Percentiles rank a stretch among this genome's conserved stretches.
Conservation (phyloP, 2,888 invertebrate genomes). For the Rotaria magnacalcarata region DNA sequence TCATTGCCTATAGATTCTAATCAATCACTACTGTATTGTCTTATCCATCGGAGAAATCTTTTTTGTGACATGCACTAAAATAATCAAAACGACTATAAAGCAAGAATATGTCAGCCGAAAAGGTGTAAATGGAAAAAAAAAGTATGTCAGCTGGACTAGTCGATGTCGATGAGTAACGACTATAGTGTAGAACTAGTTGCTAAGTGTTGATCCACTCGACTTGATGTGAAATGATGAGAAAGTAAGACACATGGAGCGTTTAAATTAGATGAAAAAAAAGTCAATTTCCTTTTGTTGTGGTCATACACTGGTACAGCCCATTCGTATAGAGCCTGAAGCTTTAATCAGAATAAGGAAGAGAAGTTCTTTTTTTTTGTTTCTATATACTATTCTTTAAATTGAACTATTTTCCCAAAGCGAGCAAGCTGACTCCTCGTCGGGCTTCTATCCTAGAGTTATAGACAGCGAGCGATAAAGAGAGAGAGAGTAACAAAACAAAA, state of each 20-base stretch:
- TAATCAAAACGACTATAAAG: background rate
- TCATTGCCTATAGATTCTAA: background rate
- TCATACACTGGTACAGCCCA: background rate
- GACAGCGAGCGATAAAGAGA: background rate
- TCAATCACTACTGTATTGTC: background rate
- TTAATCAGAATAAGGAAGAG: background rate
- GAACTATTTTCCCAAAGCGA: background rate
- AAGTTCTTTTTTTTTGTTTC: background rate
- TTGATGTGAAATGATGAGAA: background rate
- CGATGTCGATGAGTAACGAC: background rate
- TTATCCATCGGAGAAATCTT: background rate
- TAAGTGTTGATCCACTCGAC: background rate
- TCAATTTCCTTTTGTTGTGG: background rate
- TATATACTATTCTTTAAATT: background rate
- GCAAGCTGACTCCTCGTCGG: background rate
- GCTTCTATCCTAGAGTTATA: background rate
- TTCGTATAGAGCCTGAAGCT: background rate
- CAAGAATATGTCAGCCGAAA: background rate
- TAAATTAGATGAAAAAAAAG: slow-evolving; percentile 11
- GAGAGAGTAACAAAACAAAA: background rate
- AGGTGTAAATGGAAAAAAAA: background rate
- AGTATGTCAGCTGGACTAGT: slow-evolving; percentile 2
- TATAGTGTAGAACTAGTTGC: background rate
- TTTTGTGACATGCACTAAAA: background rate
- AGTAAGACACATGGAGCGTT: background rate